phyloP scores from a whole-genome alignment of 1,140 invertebrate species.

The Frieseomelitta varia region DNA sequence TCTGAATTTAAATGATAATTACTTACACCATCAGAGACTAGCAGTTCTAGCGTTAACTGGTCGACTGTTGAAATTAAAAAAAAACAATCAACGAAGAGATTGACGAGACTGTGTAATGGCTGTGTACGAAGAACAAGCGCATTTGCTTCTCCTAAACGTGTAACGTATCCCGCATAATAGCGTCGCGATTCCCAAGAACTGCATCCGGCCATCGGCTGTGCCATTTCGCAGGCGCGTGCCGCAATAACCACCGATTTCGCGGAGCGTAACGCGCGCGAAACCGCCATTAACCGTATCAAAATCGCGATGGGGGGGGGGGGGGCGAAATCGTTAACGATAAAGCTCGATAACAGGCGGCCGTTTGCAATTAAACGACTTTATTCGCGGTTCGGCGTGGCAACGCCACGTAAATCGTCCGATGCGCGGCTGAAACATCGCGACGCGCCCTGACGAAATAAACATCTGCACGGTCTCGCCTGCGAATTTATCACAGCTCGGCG shows the following conservation, averaged over 20 bases:
- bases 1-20: too few relatives aligned
- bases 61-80: too few relatives aligned
- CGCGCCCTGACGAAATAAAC: conserved; percentile 2
- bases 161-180: too few relatives aligned
- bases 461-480: background rate
- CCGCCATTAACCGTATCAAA: background rate
- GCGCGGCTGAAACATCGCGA: background rate
- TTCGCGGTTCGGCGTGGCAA: background rate
- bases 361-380: conserved; percentile 13
- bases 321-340: background rate
- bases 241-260: background rate
- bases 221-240: too few relatives aligned
- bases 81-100: too few relatives aligned
- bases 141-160: too few relatives aligned
- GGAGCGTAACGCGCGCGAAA: background rate
- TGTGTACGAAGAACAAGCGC: too few relatives aligned
- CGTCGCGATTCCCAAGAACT: too few relatives aligned
- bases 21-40: too few relatives aligned
- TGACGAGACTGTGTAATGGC: too few relatives aligned
- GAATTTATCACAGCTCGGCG: conserved; percentile 5
- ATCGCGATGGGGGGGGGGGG: background rate
- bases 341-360: conserved; percentile 3
- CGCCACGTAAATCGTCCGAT: conserved; percentile 6
- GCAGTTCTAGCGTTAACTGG: too few relatives aligned
- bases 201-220: too few relatives aligned